Evolutionary conservation across 2,888 invertebrate species (phyloP).

Genomic region (Dascillus cervinus): DNA sequence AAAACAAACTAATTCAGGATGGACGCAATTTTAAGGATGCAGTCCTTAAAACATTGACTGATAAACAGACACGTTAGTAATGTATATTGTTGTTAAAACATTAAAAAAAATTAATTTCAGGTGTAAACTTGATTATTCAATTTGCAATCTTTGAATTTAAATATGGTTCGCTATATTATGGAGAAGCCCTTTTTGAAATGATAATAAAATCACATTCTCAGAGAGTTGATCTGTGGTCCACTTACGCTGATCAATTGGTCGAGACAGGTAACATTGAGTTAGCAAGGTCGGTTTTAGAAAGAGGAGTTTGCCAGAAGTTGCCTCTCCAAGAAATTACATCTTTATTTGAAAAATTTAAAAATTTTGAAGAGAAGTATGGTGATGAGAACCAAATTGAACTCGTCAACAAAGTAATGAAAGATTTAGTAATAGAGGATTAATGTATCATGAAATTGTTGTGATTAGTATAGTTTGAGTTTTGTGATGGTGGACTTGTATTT

Average conservation of each 20-base stretch:
- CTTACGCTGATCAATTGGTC: constrained; percentile 79
- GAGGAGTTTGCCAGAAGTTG: constrained; percentile 66
- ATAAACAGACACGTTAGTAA: constrained; percentile 78
- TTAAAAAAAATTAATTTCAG: constrained; percentile 56
- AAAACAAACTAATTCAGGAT: constrained; percentile 61
- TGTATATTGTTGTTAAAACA: constrained; percentile 1
- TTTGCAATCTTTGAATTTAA: constrained; percentile 85
- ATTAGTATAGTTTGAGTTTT: no score
- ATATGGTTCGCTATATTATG: constrained; percentile 69
- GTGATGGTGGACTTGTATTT: no score
- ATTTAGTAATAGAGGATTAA: constrained; percentile 19
- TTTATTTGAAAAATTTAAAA: constrained; percentile 79
- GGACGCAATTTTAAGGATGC: constrained; percentile 77
- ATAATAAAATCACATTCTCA: constrained; percentile 80
- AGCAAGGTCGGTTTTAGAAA: constrained; percentile 77
- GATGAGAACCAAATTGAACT: constrained; percentile 53
- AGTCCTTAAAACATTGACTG: constrained; percentile 64
- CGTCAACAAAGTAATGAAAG: constrained; percentile 59
- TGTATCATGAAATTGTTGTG: background rate
- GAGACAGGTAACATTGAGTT: constrained; percentile 61
- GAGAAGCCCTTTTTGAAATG: constrained; percentile 84
- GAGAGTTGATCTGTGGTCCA: constrained; percentile 79
- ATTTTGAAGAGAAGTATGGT: constrained; percentile 74
- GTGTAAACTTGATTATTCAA: constrained; percentile 72
- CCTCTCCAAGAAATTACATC: constrained; percentile 77